Percentiles rank a stretch among this genome's conserved stretches.
phyloP scores from a whole-genome alignment of 1,140 invertebrate genomes.

The Theocolax elegans region DNA sequence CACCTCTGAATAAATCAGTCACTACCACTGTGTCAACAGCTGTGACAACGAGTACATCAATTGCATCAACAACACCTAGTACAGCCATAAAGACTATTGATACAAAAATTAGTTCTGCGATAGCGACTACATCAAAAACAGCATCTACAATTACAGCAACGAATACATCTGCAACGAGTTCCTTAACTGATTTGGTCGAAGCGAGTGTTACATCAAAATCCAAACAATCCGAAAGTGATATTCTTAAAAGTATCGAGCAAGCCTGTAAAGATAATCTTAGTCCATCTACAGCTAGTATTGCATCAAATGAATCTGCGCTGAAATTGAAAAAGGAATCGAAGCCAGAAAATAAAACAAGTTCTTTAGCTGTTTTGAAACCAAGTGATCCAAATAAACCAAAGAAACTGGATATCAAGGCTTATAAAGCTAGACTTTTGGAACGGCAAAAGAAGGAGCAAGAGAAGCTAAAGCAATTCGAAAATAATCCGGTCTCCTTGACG shows the following conservation, averaged over 20 bases:
- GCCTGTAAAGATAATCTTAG: constrained; percentile 29
- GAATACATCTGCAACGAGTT: neutral
- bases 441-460: constrained; percentile 51
- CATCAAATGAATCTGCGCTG: neutral
- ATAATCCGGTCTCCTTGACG: constrained; percentile 50
- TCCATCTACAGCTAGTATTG: neutral
- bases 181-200: neutral
- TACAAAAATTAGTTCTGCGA: neutral
- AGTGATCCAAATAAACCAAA: constrained; percentile 49
- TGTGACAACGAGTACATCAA: neutral
- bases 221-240: neutral
- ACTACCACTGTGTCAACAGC: neutral
- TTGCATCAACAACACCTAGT: neutral
- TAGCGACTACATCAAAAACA: neutral
- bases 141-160: neutral
- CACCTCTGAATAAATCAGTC: neutral
- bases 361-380: constrained; percentile 15
- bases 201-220: neutral
- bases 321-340: neutral
- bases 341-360: neutral
- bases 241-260: constrained; percentile 33
- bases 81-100: neutral
- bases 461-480: constrained; percentile 43
- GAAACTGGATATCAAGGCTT: constrained; percentile 60
- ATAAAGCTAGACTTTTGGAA: constrained; percentile 56